Evolutionary conservation across 2,797 vertebrate genomes (phyloP).

Genomic region (Myotis daubentonii): DNA sequence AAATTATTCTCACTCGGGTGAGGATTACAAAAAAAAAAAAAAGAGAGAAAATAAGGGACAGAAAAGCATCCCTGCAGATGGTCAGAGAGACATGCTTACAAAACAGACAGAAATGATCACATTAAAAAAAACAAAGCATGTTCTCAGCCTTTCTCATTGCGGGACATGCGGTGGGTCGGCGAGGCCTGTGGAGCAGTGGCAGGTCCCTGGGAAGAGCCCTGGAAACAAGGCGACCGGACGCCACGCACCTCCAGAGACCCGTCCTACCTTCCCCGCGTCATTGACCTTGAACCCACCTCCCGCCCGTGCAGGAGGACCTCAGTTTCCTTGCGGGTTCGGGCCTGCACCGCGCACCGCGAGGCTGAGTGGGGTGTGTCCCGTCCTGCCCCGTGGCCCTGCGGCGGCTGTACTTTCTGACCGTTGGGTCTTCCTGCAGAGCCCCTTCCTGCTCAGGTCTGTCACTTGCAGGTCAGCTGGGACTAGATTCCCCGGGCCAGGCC

Average conservation of each 20-base stretch:
- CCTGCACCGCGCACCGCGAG: rapidly evolving
- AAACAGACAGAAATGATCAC: no score
- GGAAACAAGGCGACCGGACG: neutral
- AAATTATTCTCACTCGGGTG: no score
- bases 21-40: no score
- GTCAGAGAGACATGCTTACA: no score
- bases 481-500: neutral
- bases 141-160: no score
- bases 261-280: neutral
- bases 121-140: no score
- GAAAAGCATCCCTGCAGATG: no score
- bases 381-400: rapidly evolving
- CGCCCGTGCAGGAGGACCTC: rapidly evolving
- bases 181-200: no score
- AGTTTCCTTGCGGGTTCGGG: neutral
- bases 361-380: rapidly evolving
- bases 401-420: rapidly evolving
- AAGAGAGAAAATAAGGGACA: no score
- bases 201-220: neutral
- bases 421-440: neutral
- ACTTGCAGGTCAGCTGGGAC: neutral
- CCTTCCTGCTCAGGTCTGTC: neutral
- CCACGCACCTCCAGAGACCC: no score
- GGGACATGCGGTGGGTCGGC: rapidly evolving
- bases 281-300: neutral